Evolutionary conservation across 2,888 invertebrate species (phyloP), one percentile per base, ranked within the genome.

Genomic region (Acrocyrtus sp.): DNA sequence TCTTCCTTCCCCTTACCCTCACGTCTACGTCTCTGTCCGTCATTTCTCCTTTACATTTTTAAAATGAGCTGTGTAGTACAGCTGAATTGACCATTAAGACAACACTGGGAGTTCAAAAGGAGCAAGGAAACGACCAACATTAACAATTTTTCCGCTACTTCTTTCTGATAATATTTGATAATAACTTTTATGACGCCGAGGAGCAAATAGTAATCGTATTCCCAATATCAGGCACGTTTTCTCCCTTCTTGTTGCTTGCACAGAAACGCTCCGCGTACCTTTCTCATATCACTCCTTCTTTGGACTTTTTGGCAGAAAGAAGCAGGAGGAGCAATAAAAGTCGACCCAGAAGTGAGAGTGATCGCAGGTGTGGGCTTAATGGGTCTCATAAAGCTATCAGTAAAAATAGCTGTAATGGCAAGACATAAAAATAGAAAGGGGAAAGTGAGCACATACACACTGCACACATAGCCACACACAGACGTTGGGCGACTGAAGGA

Each of bases 291-390:
- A n/a, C n/a, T n/a, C n/a, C n/a, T n/a, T n/a, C n/a, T n/a, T n/a
- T n/a, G n/a, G n/a, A n/a, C n/a, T n/a, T n/a, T n/a, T n/a, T n/a
- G n/a, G n/a, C n/a, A n/a, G n/a, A n/a, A n/a, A n/a, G n/a, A n/a
- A n/a, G n/a, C n/a, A n/a, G n/a, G n/a, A 24, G 43, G 15, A 57
- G 57, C 48, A 51, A 66, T 66, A 66, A 66, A 66, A 66, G 66
- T 66, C 66, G 66, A 43, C 66, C 56, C 56, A 65, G 48, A 65
- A 66, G 66, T 66, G 56, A 66, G 66, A 66, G 56, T 66, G 66
- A 66, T 66, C 66, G 48, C 66, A 66, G 66, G 66, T 66, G 66
- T 66, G 50, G 66, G 57, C 66, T 66, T 66, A 66, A 66, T 66
- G 66, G 66, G 66, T 8, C 66, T 66, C 66, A 66, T 66, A 66